Conservation (phyloP, 2,888 invertebrate genomes). For the Elgonia sp. region DNA sequence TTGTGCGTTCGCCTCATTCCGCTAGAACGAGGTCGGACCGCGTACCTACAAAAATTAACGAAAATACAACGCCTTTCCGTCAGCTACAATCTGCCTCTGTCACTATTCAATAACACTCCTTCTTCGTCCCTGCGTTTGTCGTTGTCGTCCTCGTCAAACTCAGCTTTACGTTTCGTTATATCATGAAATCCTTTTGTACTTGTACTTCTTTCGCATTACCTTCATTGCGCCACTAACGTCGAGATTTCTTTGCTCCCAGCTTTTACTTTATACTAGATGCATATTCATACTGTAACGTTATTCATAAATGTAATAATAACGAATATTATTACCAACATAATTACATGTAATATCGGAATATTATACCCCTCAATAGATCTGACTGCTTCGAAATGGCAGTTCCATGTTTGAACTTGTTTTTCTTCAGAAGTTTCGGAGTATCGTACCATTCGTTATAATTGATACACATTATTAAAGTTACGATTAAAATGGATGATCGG, state of each 20-base stretch:
- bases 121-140: constrained; percentile 20
- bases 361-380: too few relatives aligned
- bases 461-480: constrained; percentile 40
- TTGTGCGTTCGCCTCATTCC: constrained; percentile 27
- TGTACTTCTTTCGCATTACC: constrained; percentile 39
- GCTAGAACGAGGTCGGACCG: constrained; percentile 58
- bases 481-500: constrained; percentile 56
- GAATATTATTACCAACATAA: not conserved
- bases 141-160: constrained; percentile 56
- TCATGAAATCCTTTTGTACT: constrained; percentile 59
- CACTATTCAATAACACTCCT: constrained; percentile 80
- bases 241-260: constrained; percentile 35
- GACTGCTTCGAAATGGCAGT: not conserved
- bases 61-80: constrained; percentile 80
- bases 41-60: constrained; percentile 65
- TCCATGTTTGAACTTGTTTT: not conserved
- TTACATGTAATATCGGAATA: too few relatives aligned
- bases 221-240: constrained; percentile 44
- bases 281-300: not conserved
- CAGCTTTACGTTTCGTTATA: constrained; percentile 64
- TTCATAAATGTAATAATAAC: not conserved
- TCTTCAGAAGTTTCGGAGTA: not conserved
- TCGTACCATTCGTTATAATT: constrained; percentile 5
- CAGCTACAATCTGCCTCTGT: constrained; percentile 81
- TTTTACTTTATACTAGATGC: constrained; percentile 29